A percentile compares a stretch with the other conserved stretches of the same genome.
Conservation (phyloP, 2,797 vertebrate genomes). For the Echiichthys vipera region DNA sequence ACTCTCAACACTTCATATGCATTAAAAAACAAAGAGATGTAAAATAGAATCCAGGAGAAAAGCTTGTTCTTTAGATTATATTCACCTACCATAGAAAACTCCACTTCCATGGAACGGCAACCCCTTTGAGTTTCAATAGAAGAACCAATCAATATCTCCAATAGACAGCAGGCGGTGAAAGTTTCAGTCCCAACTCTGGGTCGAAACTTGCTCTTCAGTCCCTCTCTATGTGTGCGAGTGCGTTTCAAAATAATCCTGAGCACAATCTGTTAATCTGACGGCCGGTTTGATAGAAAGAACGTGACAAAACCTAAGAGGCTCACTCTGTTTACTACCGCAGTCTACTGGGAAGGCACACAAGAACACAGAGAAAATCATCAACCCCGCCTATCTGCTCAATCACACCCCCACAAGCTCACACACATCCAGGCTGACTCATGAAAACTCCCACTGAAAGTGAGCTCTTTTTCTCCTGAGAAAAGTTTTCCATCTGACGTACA, state of each 20-base stretch:
- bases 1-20: background rate
- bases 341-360: conserved; percentile 29
- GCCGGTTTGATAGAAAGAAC: conserved; percentile 22
- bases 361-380: conserved; percentile 28
- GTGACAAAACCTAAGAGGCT: conserved; percentile 39
- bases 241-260: conserved; percentile 22
- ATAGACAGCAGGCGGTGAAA: conserved; percentile 35
- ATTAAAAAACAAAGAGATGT: background rate
- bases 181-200: conserved; percentile 38
- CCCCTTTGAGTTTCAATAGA: conserved; percentile 17
- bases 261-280: conserved; percentile 39
- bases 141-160: conserved; percentile 52
- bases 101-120: conserved; percentile 7
- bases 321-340: conserved; percentile 68
- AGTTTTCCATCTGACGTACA: conserved; percentile 17
- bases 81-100: conserved; percentile 69
- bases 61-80: background rate
- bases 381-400: conserved; percentile 57
- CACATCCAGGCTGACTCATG: conserved; percentile 74
- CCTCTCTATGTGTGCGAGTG: background rate
- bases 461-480: conserved; percentile 1
- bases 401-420: conserved; percentile 59
- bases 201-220: conserved; percentile 2
- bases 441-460: conserved; percentile 50
- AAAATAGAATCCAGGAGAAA: background rate